phyloP scores from a whole-genome alignment of 2,797 vertebrate species.

The Enteromius argenteus region DNA sequence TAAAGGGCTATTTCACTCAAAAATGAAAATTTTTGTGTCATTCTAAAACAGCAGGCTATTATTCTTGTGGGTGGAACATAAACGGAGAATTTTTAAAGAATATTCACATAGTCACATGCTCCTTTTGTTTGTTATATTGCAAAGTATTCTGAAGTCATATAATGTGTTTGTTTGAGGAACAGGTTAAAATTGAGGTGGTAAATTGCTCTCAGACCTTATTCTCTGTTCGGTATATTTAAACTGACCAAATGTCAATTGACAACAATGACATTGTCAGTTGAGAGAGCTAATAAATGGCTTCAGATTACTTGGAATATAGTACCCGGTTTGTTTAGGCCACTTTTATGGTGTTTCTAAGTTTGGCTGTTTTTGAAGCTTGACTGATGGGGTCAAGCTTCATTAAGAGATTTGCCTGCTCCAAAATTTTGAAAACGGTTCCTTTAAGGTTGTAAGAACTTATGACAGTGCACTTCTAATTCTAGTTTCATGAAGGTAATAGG shows the following conservation, averaged over 20 bases:
- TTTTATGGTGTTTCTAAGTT: not conserved
- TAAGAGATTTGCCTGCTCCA: not conserved
- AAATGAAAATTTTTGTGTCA: not conserved
- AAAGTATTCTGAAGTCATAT: not conserved
- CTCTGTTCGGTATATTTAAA: not conserved
- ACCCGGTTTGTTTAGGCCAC: not conserved
- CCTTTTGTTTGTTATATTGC: not conserved
- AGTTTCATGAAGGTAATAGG: not conserved
- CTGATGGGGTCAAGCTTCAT: not conserved
- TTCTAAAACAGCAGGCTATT: constrained; percentile 2
- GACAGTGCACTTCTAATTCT: not conserved
- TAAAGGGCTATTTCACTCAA: not conserved
- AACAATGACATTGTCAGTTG: not conserved
- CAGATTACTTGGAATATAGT: not conserved
- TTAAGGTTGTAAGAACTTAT: not conserved
- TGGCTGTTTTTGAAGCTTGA: not conserved
- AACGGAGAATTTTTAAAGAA: not conserved
- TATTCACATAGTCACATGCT: not conserved
- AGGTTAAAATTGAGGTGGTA: not conserved
- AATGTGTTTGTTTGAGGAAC: not conserved
- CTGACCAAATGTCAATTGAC: not conserved
- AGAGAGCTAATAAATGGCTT: not conserved
- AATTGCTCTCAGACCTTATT: not conserved
- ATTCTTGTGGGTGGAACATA: not conserved
- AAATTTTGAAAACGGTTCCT: not conserved